These are phyloP conservation scores for Drosophila sechellia DNA, from an alignment of 1,140 invertebrate genomes.

Conservation along the genomic window DNA sequence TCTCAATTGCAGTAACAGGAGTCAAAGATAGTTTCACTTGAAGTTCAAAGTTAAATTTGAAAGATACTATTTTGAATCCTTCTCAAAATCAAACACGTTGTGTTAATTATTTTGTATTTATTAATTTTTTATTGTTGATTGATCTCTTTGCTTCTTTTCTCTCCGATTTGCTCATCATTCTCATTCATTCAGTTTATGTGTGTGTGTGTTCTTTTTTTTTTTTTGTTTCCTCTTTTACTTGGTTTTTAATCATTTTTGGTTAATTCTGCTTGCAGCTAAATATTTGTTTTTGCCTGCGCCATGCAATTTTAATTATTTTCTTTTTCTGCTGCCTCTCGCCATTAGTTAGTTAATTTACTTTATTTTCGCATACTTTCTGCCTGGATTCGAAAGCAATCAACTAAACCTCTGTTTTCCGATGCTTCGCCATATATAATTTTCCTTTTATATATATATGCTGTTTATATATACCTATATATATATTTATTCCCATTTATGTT, in stretches of 20 bases:
- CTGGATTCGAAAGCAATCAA: conserved; percentile 52
- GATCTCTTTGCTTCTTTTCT: conserved; percentile 68
- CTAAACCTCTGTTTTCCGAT: conserved; percentile 54
- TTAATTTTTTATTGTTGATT: conserved; percentile 74
- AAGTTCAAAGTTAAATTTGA: no score
- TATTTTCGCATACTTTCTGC: conserved; percentile 23
- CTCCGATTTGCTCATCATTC: conserved; percentile 44
- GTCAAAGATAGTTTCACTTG: no score
- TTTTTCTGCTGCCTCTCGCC: conserved; percentile 30
- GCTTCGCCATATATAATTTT: conserved; percentile 50
- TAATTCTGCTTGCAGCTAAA: conserved; percentile 68
- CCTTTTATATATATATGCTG: conserved; percentile 44
- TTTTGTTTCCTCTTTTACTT: conserved; percentile 45
- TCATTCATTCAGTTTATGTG: conserved; percentile 57
- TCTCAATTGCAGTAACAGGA: no score
- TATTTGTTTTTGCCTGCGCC: conserved; percentile 45
- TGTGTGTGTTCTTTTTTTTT: conserved; percentile 29
- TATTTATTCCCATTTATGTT: conserved; percentile 71
- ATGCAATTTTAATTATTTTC: conserved; percentile 37
- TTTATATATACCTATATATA: conserved; percentile 62
- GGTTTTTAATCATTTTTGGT: conserved; percentile 59
- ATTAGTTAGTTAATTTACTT: conserved; percentile 6
- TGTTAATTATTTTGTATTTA: conserved; percentile 67
- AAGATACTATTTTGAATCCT: no score
- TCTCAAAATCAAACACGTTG: conserved; percentile 13